These are phyloP conservation scores for Rhizomys pruinosus DNA, from an alignment of 2,113 vertebrate species.

Conservation along the genomic window DNA sequence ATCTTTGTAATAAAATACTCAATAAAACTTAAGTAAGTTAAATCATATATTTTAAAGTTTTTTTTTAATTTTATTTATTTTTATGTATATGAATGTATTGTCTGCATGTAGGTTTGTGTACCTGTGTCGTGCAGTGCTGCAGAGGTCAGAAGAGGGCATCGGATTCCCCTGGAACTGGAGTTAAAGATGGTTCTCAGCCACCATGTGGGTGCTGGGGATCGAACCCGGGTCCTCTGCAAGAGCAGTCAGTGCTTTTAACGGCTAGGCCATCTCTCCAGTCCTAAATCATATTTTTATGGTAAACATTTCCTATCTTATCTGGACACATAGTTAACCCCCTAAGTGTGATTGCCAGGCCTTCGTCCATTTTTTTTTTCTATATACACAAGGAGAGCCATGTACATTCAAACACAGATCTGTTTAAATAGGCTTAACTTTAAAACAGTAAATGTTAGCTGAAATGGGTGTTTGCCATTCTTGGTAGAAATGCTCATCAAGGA, in stretches of 20 bases:
- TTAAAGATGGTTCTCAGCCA: no score
- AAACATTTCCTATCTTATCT: background rate
- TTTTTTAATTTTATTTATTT: no score
- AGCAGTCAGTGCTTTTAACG: no score
- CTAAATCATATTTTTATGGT: slow-evolving; percentile 9
- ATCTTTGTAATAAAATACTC: background rate
- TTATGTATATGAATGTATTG: no score
- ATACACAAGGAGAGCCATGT: background rate
- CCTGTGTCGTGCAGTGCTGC: no score
- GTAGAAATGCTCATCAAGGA: slow-evolving; percentile 25
- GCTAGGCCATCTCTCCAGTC: no score
- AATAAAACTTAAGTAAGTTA: slow-evolving; percentile 31
- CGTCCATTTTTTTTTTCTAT: background rate
- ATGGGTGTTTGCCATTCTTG: slow-evolving; percentile 16
- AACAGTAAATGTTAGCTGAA: slow-evolving; percentile 35
- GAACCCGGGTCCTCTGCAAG: no score
- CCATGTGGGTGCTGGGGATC: no score
- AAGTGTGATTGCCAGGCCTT: background rate
- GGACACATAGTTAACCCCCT: background rate
- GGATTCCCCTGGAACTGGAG: no score
- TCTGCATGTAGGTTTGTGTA: no score
- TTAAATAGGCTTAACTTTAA: slow-evolving; percentile 37
- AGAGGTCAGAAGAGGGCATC: no score
- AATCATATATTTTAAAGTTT: slow-evolving; percentile 29
- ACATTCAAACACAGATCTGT: background rate